phyloP scores from a whole-genome alignment of 2,888 invertebrate genomes.

The Acanthopleura granulata region DNA sequence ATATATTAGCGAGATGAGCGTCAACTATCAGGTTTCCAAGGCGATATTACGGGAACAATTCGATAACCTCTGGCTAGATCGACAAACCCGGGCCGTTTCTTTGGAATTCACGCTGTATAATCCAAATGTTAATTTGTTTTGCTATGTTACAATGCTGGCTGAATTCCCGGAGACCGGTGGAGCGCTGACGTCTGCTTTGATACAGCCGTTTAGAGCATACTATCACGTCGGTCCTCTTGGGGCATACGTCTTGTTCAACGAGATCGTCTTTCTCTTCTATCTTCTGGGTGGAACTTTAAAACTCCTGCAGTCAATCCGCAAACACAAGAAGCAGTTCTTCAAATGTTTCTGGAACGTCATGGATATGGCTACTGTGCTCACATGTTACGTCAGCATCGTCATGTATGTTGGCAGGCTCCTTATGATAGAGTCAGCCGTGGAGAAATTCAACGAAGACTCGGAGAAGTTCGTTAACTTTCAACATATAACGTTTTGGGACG shows the following conservation, averaged over 20 bases:
- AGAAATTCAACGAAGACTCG: slow-evolving; percentile 38
- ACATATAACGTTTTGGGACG: slow-evolving; percentile 68
- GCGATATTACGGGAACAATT: slow-evolving; percentile 30
- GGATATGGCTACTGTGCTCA: slow-evolving; percentile 41
- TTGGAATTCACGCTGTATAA: slow-evolving; percentile 53
- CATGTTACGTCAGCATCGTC: slow-evolving; percentile 39
- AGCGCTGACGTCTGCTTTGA: slow-evolving; percentile 32
- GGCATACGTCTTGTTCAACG: slow-evolving; percentile 41
- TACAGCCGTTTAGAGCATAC: slow-evolving; percentile 47
- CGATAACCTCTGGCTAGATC: slow-evolving; percentile 43
- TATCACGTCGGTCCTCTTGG: slow-evolving; percentile 50
- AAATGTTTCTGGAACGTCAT: slow-evolving; percentile 49
- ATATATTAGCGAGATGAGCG: slow-evolving; percentile 47
- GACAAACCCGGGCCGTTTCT: slow-evolving; percentile 44
- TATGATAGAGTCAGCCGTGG: slow-evolving; percentile 41
- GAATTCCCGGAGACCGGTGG: slow-evolving; percentile 44
- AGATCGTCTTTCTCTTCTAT: slow-evolving; percentile 38
- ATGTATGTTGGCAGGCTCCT: slow-evolving; percentile 52
- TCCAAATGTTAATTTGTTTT: slow-evolving; percentile 52
- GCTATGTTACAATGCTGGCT: slow-evolving; percentile 32
- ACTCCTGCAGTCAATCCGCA: slow-evolving; percentile 37
- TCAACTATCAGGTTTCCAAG: slow-evolving; percentile 34
- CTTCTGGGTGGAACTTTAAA: slow-evolving; percentile 42
- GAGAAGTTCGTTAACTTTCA: slow-evolving; percentile 63
- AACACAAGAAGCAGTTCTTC: slow-evolving; percentile 38